Base-by-base conservation (phyloP, 2,888 invertebrate species). In the Liodrosophila aerea region DNA sequence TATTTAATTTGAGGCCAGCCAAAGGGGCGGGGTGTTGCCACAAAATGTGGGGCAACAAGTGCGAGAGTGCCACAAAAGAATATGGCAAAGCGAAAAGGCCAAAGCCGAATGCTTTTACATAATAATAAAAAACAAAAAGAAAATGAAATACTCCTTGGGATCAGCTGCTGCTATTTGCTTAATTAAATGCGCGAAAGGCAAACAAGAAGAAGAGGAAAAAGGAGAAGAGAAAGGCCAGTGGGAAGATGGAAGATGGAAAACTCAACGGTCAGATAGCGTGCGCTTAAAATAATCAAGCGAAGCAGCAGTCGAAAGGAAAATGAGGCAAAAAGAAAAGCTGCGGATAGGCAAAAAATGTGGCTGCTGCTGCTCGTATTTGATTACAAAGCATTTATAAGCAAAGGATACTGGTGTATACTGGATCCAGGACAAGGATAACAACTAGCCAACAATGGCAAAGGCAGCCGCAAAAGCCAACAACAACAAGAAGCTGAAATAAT, bases 311-410 rank as follows among this genome's bases (percentile, higher is more conserved):
- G 13, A 58, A 45, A 51, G 22, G 34, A 34, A 52, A 36, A 50
- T 44, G 57, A 46, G 49, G 31, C 30, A 57, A 27, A 31, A 27
- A 15, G 29, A 45, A 31, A 18, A 54, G 34, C 22, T 13, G 27
- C 16, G 13, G 40, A 27, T 40, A 30, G 36, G 12, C 41, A 46
- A 57, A 41, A n/a, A 65, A 36, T 41, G 39, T 1, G 13, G 50
- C 0, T 34, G 13, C 11, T 4, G 11, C 3, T 27, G 27, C 7
- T 29, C 60, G 54, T 80, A 68, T 74, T 80, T 80, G 67, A 82
- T 80, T 80, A 66, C 80, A 70, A 76, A 59, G 69, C 69, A 80
- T 80, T 76, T 76, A 70, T 74, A 74, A 67, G 58, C 44, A 58
- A 31, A 57, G 37, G 53, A 45, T 45, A 47, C 45, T 27, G 49